Percentiles rank a stretch among this genome's conserved stretches.
Evolutionary conservation across 2,888 invertebrate genomes (phyloP).

Genomic region (Prenolepis imparis): DNA sequence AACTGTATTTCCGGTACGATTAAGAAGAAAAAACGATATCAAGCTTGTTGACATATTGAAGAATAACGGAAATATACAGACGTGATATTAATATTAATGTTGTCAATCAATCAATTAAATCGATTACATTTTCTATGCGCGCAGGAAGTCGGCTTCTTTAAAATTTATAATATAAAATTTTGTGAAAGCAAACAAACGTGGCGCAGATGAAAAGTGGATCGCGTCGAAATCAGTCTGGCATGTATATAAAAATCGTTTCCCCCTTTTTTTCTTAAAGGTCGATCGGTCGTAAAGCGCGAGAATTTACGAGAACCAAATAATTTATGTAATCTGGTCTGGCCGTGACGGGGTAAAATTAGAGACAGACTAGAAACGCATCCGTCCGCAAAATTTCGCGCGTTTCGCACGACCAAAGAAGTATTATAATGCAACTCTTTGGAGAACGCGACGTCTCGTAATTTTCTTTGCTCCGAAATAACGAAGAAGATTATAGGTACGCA

Average conservation of each 20-base stretch:
- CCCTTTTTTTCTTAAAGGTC: conserved; percentile 19
- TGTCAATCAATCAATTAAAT: too few relatives aligned
- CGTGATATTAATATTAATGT: not conserved
- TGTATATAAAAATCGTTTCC: conserved; percentile 48
- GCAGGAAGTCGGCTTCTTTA: not conserved
- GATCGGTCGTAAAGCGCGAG: conserved; percentile 66
- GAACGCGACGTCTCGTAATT: not conserved
- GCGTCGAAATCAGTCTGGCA: conserved; percentile 8
- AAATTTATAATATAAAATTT: not conserved
- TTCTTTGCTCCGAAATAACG: conserved; percentile 9
- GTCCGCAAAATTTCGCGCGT: conserved; percentile 42
- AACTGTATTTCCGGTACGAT: conserved; percentile 16
- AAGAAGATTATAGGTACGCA: not conserved
- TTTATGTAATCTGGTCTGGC: conserved; percentile 72
- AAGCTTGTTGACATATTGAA: not conserved
- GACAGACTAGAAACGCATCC: conserved; percentile 24
- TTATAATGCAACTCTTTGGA: not conserved
- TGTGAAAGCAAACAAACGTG: conserved; percentile 4
- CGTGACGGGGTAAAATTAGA: conserved; percentile 75
- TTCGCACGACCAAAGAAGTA: conserved; percentile 23
- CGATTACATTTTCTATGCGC: not conserved
- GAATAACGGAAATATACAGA: not conserved
- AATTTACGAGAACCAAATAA: conserved; percentile 75
- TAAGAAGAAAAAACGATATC: not conserved
- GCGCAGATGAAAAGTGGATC: conserved; percentile 55